A percentile compares a stretch with the other conserved stretches of the same genome.
Conservation (phyloP, 2,797 vertebrate species). For the Potorous gilbertii region DNA sequence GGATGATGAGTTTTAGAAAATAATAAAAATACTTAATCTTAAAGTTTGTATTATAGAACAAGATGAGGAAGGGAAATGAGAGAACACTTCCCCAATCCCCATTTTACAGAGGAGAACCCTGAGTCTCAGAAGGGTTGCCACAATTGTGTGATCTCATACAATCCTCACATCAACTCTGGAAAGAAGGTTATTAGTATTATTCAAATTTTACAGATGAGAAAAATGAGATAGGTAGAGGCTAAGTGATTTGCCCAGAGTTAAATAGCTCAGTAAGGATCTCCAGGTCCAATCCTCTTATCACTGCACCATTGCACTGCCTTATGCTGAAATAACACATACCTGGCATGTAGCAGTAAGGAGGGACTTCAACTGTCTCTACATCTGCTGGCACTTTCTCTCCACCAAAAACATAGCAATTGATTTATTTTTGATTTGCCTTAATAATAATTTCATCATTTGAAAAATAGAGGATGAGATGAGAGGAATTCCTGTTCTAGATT, state of each 20-base stretch:
- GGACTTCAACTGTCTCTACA: not conserved
- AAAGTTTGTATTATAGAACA: not conserved
- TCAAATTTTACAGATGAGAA: not conserved
- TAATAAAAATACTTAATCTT: not conserved
- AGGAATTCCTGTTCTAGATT: not conserved
- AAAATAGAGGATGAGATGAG: not conserved
- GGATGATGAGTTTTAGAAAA: not conserved
- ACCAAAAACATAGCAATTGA: not conserved
- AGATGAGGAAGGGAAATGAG: too few relatives aligned
- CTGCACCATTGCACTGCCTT: not conserved
- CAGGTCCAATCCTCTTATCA: not conserved
- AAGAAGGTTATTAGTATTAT: not conserved
- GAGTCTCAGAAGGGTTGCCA: too few relatives aligned
- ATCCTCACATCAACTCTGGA: not conserved
- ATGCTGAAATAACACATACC: not conserved
- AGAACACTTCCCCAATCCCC: too few relatives aligned
- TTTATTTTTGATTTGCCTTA: not conserved
- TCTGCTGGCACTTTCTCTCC: not conserved
- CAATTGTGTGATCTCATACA: not conserved
- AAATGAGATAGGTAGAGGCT: not conserved
- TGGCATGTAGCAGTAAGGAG: not conserved
- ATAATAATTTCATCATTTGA: not conserved
- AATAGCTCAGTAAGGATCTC: not conserved
- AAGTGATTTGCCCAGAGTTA: not conserved
- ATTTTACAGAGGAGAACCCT: too few relatives aligned